phyloP scores from a whole-genome alignment of 35 echinoderm and acorn worm genomes.

The Lytechinus pictus region DNA sequence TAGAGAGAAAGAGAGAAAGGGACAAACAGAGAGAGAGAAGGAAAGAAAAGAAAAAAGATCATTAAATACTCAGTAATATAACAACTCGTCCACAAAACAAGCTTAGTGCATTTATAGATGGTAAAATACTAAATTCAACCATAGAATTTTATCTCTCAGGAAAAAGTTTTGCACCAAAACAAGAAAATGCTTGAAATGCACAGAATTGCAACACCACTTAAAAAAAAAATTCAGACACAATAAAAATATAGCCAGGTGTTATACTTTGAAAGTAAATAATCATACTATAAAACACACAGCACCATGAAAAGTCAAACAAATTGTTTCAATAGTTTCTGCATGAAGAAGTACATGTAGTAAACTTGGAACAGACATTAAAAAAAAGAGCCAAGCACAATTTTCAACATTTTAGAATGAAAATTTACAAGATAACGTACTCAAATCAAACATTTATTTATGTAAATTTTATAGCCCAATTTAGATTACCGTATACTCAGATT shows the following conservation, averaged over 20 bases:
- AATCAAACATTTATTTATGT: too few relatives aligned
- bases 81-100: not conserved
- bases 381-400: too few relatives aligned
- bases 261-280: not conserved
- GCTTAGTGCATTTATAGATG: not conserved
- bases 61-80: not conserved
- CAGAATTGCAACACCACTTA: not conserved
- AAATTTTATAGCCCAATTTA: too few relatives aligned
- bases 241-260: not conserved
- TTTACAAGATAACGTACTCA: too few relatives aligned
- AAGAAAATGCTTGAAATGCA: not conserved
- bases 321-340: too few relatives aligned
- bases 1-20: not conserved
- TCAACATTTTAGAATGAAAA: too few relatives aligned
- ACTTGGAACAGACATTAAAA: too few relatives aligned
- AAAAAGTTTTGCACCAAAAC: not conserved
- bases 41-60: slow-evolving; percentile 43
- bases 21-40: slow-evolving; percentile 2
- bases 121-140: not conserved
- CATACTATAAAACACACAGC: not conserved
- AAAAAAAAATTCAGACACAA: not conserved
- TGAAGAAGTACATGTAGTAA: too few relatives aligned
- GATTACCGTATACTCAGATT: too few relatives aligned
- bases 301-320: not conserved
- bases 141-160: not conserved